Evolutionary conservation across 2,888 invertebrate genomes (phyloP).

Genomic region (Lasioglossum calceatum): DNA sequence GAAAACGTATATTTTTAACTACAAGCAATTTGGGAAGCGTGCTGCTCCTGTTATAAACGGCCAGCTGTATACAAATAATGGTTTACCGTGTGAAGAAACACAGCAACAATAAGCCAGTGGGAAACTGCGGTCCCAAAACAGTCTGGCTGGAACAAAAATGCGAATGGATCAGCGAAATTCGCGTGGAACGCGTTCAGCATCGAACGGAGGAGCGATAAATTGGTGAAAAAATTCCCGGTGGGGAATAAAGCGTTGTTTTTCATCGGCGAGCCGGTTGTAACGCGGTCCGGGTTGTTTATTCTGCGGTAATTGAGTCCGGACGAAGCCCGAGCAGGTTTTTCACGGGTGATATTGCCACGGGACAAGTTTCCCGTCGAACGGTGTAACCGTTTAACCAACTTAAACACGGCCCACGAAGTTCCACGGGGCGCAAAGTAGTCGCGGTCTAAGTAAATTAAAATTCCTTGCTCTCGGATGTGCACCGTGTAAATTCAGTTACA

Average conservation of each 20-base stretch:
- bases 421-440: background rate
- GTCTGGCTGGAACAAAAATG: background rate
- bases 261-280: background rate
- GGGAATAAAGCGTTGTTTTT: slow-evolving; percentile 2
- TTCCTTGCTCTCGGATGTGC: background rate
- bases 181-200: background rate
- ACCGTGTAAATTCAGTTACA: background rate
- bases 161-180: background rate
- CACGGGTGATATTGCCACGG: background rate
- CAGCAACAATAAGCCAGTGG: background rate
- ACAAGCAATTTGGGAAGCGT: background rate
- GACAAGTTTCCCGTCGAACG: background rate
- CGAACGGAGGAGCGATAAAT: background rate
- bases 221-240: background rate
- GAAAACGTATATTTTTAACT: background rate
- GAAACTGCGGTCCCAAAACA: background rate
- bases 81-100: background rate
- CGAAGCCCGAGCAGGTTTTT: background rate
- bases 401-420: slow-evolving; percentile 4
- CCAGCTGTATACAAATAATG: background rate
- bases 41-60: background rate
- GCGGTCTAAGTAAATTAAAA: slow-evolving; percentile 5
- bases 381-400: slow-evolving; percentile 14
- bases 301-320: background rate
- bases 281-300: background rate